Percentiles rank a stretch among this genome's conserved stretches.
Conservation (phyloP, 2,113 vertebrate genomes). For the Stigmatopora argus region DNA sequence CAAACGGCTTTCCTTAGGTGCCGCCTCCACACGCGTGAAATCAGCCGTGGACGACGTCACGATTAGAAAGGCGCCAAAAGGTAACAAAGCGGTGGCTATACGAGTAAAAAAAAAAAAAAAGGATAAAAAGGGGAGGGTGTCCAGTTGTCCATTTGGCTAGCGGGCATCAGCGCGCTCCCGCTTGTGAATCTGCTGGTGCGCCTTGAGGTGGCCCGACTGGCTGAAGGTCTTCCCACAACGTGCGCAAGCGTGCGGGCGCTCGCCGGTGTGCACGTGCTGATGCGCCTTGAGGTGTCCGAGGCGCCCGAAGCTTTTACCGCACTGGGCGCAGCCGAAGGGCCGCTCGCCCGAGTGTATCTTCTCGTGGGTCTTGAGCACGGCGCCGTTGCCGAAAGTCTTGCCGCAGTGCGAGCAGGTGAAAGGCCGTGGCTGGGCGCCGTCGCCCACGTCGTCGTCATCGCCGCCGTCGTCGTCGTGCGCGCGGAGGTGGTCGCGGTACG, state of each 20-base stretch:
- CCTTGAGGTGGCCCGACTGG: conserved; percentile 75
- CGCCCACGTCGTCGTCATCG: conserved; percentile 25
- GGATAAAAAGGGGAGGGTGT: conserved; percentile 64
- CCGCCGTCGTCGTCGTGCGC: conserved; percentile 59
- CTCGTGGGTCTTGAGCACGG: conserved; percentile 73
- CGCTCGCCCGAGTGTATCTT: conserved; percentile 74
- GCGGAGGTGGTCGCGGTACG: conserved; percentile 73
- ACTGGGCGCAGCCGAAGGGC: conserved; percentile 75
- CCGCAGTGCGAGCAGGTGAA: conserved; percentile 70
- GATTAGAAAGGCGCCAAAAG: conserved; percentile 2
- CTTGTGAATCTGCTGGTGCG: conserved; percentile 75
- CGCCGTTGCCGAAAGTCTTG: conserved; percentile 75
- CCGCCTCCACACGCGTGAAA: not conserved
- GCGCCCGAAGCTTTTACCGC: conserved; percentile 75
- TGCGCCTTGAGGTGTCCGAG: conserved; percentile 76
- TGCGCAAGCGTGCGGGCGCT: conserved; percentile 67
- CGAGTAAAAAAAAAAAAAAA: conserved; percentile 56
- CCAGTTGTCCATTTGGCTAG: conserved; percentile 30
- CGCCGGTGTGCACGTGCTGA: conserved; percentile 76
- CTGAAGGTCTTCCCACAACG: conserved; percentile 73
- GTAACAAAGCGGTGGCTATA: conserved; percentile 10
- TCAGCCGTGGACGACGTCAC: not conserved
- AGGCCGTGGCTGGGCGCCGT: conserved; percentile 38
- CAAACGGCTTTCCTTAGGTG: not conserved
- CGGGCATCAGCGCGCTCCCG: conserved; percentile 53